Base-by-base conservation (phyloP, 2,888 invertebrate genomes). In the Heliothis peltigera region DNA sequence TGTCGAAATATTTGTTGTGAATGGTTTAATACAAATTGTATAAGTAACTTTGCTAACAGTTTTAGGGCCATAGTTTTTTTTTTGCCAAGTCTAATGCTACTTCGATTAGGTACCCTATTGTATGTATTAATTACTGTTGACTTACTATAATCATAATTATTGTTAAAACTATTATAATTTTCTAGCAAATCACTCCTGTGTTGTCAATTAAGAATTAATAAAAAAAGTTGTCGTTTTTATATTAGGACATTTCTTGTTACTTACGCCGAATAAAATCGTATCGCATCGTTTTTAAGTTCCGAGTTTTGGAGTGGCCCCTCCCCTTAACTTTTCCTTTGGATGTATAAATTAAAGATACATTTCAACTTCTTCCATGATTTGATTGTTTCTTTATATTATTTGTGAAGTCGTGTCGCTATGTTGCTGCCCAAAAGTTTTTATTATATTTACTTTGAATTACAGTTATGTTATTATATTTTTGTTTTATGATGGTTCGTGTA, bases 221-320 rank as follows among this genome's bases (percentile, higher is more conserved):
- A n/a, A n/a, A n/a, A n/a, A 0, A 10, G n/a, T 55, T 46, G 2
- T 15, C 2, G 10, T 47, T 47, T 10, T 17, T 28, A 4, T 43
- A 25, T 10, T 21, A 1, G 48, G 39, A 44, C 35, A 12, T 18
- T 46, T 64, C 53, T 64, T 63, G 15, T 70, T 7, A 56, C 77
- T 72, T 80, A 55, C 10, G 39, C 60, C 52, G 18, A 18, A 52
- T 57, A 49, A 68, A 66, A 77, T 77, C 62, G 75, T 73, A 77
- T 74, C 71, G 72, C 79, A 64, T 79, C 79, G 75, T 81, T 83
- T n/a, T 79, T 81, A 79, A 82, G 80, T 82, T 82, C 69, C 74
- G 64, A 87, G 83, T 87, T 87, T 76, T 57, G 65, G 69, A 81
- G 82, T 80, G 77, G 77, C 77, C 80, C 76, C 84, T 85, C 80